Evolutionary conservation across 1,140 invertebrate species (phyloP), one percentile per base, ranked within the genome.

Genomic region (Zaprionus inermis): DNA sequence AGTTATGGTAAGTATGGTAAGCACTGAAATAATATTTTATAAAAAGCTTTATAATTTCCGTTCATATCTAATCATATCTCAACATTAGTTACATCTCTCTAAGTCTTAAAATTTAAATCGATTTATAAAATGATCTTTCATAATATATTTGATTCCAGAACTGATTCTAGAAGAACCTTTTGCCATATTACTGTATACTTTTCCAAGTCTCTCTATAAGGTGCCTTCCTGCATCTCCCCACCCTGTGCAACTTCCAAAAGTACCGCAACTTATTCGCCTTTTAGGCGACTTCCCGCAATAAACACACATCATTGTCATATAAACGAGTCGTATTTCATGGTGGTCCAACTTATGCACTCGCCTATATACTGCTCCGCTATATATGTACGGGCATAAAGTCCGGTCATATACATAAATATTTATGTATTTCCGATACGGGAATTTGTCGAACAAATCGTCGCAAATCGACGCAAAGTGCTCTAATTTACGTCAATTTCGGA

Each of bases 401-500:
- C 52, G 65, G 49, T 61, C 59, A 73, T 86, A 80, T 81, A 81
- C 85, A 86, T 78, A 75, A 89, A 85, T 83, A 89, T 80, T 80
- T 84, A 80, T 88, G 64, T 61, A 67, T 80, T 72, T 83, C 67
- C 76, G 72, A 88, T 82, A 86, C 76, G 20, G 30, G 54, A 18
- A n/a, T 81, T 74, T 70, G 59, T 66, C 34, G 49, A 58, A 65
- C 79, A 88, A 88, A 81, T 86, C 79, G 82, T 85, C 57, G 71
- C 84, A 89, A 89, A 83, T 79, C 72, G 83, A 88, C 76, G 64
- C 72, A 89, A 89, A 89, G 74, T 81, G 78, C 71, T 89, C 72
- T 81, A 89, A 89, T 89, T 84, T 89, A 84, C 84, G 75, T 89
- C 84, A 73, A 81, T 75, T 88, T 88, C 59, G 38, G n/a, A 38